Base-by-base conservation (phyloP, 2,888 invertebrate species). In the Heliconius ismenius region DNA sequence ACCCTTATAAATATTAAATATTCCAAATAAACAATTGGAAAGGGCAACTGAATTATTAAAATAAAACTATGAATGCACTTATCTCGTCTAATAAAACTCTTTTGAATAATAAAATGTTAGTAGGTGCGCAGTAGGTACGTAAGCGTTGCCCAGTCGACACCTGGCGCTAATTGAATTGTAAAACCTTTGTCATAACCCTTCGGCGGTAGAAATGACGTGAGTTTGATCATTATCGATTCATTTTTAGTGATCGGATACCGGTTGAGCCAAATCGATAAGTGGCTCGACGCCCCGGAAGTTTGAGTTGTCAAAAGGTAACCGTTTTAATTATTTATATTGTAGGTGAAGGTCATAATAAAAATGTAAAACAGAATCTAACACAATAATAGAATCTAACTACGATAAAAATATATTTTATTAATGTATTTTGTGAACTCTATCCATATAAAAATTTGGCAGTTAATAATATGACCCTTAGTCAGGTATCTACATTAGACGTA, bases 111-210 rank as follows among this genome's bases (percentile, higher is more conserved):
- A 88, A 88, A 90, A 85, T 86, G 86, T 32, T 32, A 32, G 32
- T 32, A 32, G 32, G 86, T 85, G 81, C 82, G 82, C 83, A 81
- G 84, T 32, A 32, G 32, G 32, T 81, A 81, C 85, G 87, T 87
- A 85, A 88, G 87, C 88, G 86, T 91, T 90, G 87, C 87, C 83
- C 84, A 86, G 88, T 87, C 89, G 86, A 88, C 93, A 93, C 92
- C 93, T 92, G 93, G 90, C 89, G 86, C 90, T 92, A 93, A 93
- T 93, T 93, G 92, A 93, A 93, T 92, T 93, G 93, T 93, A 91
- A 92, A 92, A 91, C 92, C 90, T 90, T 90, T 89, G 88, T 88
- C 89, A 88, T 89, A 90, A 89, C 89, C 92, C 90, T 91, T 91
- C 89, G 89, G 89, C 91, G 91, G 92, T 90, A 89, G 89, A 88